Evolutionary conservation across 2,797 vertebrate species (phyloP).

Genomic region (Limnodromus scolopaceus): DNA sequence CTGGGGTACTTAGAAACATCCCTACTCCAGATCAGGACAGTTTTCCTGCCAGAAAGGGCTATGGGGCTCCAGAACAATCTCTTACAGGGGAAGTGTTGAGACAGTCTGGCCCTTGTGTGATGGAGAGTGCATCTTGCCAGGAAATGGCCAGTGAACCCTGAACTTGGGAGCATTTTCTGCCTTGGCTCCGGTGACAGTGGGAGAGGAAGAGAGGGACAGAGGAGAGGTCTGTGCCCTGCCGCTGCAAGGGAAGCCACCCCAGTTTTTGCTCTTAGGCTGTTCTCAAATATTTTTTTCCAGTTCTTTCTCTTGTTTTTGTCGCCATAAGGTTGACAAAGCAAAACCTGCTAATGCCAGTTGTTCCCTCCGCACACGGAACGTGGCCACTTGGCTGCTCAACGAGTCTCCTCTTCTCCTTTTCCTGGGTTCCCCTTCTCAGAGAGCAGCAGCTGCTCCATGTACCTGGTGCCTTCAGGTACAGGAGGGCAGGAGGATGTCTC

Average conservation of each 20-base stretch:
- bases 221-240: background rate
- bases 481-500: background rate
- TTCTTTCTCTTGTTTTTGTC: background rate
- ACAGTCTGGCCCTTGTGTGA: background rate
- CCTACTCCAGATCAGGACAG: background rate
- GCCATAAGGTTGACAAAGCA: background rate
- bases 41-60: background rate
- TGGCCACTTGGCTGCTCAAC: accelerated
- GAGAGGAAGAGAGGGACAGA: background rate
- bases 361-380: accelerated
- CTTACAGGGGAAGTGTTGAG: background rate
- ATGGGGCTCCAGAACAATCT: background rate
- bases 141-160: background rate
- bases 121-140: background rate
- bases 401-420: background rate
- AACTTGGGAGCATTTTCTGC: background rate
- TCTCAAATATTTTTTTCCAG: background rate
- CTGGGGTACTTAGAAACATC: background rate
- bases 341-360: background rate
- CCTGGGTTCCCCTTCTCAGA: background rate
- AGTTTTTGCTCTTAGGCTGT: background rate
- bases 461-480: background rate
- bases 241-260: background rate
- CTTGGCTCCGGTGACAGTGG: background rate
- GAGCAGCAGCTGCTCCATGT: background rate